Conservation (phyloP, 2,888 invertebrate species). For the Leucoptera coffeella region DNA sequence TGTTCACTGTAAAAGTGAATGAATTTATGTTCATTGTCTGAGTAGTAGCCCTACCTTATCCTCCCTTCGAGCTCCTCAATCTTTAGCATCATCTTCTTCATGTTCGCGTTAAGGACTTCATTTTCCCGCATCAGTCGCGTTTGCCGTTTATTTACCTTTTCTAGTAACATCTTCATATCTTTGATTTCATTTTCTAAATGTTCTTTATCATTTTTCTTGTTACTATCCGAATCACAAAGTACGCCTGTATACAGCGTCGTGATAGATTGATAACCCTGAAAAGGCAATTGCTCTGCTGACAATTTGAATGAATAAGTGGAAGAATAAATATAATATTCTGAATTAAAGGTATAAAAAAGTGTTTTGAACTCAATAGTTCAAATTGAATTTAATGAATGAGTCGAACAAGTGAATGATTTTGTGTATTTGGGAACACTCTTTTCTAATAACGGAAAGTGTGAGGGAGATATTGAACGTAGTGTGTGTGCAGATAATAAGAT, state of each 20-base stretch:
- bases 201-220: background rate
- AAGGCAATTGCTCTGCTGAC: no score
- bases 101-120: constrained; percentile 17
- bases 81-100: constrained; percentile 23
- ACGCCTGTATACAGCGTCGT: constrained; percentile 24
- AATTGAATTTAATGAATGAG: no score
- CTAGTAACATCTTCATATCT: constrained; percentile 16
- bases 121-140: constrained; percentile 21
- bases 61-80: constrained; percentile 30
- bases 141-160: constrained; percentile 22
- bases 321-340: no score
- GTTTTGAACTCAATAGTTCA: no score
- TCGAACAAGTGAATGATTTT: no score
- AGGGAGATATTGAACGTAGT: no score
- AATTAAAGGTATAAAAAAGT: no score
- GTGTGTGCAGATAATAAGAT: no score
- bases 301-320: no score
- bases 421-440: no score
- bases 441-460: no score
- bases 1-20: no score
- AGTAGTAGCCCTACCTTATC: constrained; percentile 18
- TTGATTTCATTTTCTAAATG: constrained; percentile 15
- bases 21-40: constrained; percentile 2
- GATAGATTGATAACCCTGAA: constrained; percentile 33
- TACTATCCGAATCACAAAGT: background rate